Evolutionary conservation across 2,113 vertebrate genomes (phyloP).

Genomic region (Neoarius graeffei): DNA sequence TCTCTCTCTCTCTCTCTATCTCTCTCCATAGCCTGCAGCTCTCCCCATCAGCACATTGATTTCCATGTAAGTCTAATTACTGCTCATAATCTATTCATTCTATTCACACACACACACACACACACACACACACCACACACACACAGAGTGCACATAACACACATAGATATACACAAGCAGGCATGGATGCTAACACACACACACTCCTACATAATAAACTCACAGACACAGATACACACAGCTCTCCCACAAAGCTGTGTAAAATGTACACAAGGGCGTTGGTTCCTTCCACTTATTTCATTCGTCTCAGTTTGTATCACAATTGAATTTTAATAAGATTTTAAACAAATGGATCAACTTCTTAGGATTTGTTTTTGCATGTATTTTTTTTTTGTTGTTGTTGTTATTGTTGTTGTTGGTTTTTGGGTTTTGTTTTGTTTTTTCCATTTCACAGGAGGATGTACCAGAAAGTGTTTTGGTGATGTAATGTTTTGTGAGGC

Average conservation of each 20-base stretch:
- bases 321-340: not conserved
- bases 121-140: conserved; percentile 31
- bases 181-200: conserved; percentile 2
- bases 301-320: not conserved
- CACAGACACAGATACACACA: not conserved
- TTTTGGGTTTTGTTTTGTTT: too few species aligned
- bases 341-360: not conserved
- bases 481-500: too few species aligned
- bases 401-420: not conserved
- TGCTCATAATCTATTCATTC: conserved; percentile 2
- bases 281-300: too few species aligned
- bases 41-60: conserved; percentile 23
- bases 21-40: not conserved
- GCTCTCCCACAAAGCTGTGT: not conserved
- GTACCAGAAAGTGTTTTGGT: too few species aligned
- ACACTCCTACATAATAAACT: conserved; percentile 83
- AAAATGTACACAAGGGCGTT: not conserved
- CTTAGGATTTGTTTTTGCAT: not conserved
- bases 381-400: not conserved
- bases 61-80: conserved; percentile 23
- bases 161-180: conserved; percentile 16
- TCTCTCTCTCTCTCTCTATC: not conserved
- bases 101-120: conserved; percentile 39
- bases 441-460: not conserved
- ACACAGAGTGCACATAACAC: not conserved